Evolutionary conservation across 2,888 invertebrate species (phyloP).

Genomic region (Monopis laevigella): DNA sequence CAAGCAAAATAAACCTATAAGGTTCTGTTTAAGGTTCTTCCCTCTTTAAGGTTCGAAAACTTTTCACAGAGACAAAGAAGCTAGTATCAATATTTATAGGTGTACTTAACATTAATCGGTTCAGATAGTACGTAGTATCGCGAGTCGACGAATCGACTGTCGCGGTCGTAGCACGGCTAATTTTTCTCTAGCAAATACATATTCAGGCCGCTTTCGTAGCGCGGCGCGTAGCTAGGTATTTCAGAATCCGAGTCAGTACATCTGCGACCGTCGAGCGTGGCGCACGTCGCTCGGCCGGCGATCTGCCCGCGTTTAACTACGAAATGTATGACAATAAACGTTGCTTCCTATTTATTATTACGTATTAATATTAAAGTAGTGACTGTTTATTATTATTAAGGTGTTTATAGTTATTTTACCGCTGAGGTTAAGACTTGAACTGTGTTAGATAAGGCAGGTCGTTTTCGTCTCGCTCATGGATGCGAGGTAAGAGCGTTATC

Average conservation of each 20-base stretch:
- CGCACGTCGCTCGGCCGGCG: slow-evolving; percentile 40
- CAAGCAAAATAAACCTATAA: too few relatives aligned
- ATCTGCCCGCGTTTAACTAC: slow-evolving; percentile 35
- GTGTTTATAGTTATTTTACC: too few relatives aligned
- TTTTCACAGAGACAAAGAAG: slow-evolving; percentile 60
- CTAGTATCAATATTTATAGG: slow-evolving; percentile 63
- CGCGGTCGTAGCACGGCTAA: slow-evolving; percentile 46
- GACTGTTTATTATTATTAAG: slow-evolving; percentile 9
- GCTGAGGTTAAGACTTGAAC: too few relatives aligned
- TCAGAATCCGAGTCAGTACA: slow-evolving; percentile 49
- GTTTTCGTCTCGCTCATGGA: slow-evolving; percentile 4
- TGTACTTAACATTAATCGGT: slow-evolving; percentile 64
- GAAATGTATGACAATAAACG: slow-evolving; percentile 66
- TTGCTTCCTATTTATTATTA: slow-evolving; percentile 55
- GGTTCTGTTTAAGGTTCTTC: too few relatives aligned
- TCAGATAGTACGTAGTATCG: slow-evolving; percentile 50
- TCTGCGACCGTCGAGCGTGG: slow-evolving; percentile 36
- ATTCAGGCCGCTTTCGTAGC: slow-evolving; percentile 25
- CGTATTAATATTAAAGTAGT: slow-evolving; percentile 3
- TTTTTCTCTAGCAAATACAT: slow-evolving; percentile 47
- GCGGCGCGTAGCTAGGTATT: slow-evolving; percentile 32
- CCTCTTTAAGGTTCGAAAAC: too few relatives aligned
- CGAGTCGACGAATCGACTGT: slow-evolving; percentile 50
- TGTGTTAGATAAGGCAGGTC: too few relatives aligned
- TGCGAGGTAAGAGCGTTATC: slow-evolving; percentile 10